A percentile compares a stretch with the other conserved stretches of the same genome.
phyloP scores from a whole-genome alignment of 2,113 vertebrate genomes.

The Orientallactaga bullata region DNA sequence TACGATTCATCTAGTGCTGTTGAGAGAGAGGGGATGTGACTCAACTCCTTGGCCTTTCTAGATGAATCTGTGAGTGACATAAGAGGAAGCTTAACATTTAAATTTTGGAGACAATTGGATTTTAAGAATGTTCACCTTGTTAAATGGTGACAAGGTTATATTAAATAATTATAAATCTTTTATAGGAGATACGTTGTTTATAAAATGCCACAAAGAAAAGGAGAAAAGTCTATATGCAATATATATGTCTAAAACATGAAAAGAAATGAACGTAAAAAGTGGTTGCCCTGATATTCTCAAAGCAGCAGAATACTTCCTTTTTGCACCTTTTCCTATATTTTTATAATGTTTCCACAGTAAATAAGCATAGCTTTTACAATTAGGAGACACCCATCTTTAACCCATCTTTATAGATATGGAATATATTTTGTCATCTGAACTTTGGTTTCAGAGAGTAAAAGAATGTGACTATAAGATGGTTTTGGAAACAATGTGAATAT shows the following conservation, averaged over 20 bases:
- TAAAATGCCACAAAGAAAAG: neutral
- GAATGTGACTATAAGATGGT: neutral
- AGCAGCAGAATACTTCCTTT: neutral
- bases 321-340: neutral
- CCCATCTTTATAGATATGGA: neutral
- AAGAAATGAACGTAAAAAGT: neutral
- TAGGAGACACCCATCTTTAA: neutral
- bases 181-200: neutral
- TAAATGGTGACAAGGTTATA: neutral
- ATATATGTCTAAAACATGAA: neutral
- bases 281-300: neutral
- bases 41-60: neutral
- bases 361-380: conserved; percentile 25
- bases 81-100: conserved; percentile 29
- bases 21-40: neutral
- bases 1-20: neutral
- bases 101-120: conserved; percentile 22
- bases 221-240: neutral
- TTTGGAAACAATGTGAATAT: conserved; percentile 7
- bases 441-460: conserved; percentile 18
- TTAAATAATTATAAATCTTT: neutral
- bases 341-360: conserved; percentile 8
- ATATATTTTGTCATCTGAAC: neutral
- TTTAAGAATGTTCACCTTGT: conserved; percentile 25
- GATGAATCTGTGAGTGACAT: neutral